Percentiles rank a stretch among this genome's conserved stretches.
Conservation (phyloP, 2,113 vertebrate species). For the Leptocoma aspasia region DNA sequence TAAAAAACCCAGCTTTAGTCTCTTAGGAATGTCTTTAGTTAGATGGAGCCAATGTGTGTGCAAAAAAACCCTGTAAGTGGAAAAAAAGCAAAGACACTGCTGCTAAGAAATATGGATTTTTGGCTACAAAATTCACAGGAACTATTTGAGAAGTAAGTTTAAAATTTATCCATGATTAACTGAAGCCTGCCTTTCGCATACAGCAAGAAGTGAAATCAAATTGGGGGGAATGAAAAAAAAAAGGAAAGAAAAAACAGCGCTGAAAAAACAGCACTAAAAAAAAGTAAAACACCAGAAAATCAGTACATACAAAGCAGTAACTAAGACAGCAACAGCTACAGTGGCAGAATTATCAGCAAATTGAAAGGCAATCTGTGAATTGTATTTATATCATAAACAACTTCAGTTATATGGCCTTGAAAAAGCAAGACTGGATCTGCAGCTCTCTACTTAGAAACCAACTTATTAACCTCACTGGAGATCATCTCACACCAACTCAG, state of each 20-base stretch:
- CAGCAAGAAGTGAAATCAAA: neutral
- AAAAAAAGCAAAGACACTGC: neutral
- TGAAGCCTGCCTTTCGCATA: neutral
- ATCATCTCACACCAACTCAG: neutral
- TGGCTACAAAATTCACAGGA: neutral
- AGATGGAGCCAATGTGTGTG: neutral
- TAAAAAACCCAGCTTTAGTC: neutral
- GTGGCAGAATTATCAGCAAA: neutral
- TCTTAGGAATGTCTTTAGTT: neutral
- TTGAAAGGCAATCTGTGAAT: neutral
- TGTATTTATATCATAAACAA: neutral
- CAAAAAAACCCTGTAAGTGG: neutral
- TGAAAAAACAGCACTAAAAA: no score
- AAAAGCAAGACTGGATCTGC: neutral
- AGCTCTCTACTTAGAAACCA: neutral
- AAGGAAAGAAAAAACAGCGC: neutral
- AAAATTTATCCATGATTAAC: neutral
- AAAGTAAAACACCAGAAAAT: neutral
- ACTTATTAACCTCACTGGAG: neutral
- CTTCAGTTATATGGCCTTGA: neutral
- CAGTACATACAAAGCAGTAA: neutral
- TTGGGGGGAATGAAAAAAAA: fast-evolving
- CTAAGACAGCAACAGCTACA: neutral
- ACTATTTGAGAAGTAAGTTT: neutral
- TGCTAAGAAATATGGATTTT: neutral